Base-by-base conservation (phyloP, 2,888 invertebrate species). In the Suillia variegata region DNA sequence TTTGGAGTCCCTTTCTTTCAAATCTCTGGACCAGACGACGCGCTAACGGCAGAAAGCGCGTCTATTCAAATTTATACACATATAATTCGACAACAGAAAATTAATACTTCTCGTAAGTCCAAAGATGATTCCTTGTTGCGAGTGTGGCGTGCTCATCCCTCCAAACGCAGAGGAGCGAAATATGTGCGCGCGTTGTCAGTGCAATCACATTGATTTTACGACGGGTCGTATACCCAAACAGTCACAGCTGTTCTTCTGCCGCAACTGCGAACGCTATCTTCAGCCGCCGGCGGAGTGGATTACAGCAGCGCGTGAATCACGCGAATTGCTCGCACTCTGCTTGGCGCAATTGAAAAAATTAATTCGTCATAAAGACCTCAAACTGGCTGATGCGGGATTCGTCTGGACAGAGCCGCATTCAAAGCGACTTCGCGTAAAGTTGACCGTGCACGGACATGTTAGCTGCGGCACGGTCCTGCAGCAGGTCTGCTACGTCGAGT, bases 361-460 rank as follows among this genome's bases (percentile, higher is more conserved):
- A 21, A 98, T 93, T 81, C 95, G 95, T 0, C 83, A 98, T 6
- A 91, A 88, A 74, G 88, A 91, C 77, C 93, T 98, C 0, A 93
- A 96, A 75, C 84, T 99, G 15, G 86, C 97, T 56, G 98, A 99
- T 85, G 99, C 99, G 42, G 90, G 92, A 1, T 99, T 99, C 84
- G 88, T 97, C 3, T 99, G 98, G 98, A 99, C 99, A 10, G 99
- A 99, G 79, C 96, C 98, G 34, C 99, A 99, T 85, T 99, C 98
- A 1, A 97, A 95, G 82, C 87, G 99, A 67, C 89, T 99, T 55
- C 98, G 98, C 85, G 92, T 96, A 63, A 94, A 96, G 83, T 82
- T 99, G 58, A 96, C 96, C 1, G 92, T 99, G 12, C 97, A 98
- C 81, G 96, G 93, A 50, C 97, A 98, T 85, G 92, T 98, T 1